Base-by-base conservation (phyloP, 2,113 vertebrate species). In the Phyllostomus discolor region DNA sequence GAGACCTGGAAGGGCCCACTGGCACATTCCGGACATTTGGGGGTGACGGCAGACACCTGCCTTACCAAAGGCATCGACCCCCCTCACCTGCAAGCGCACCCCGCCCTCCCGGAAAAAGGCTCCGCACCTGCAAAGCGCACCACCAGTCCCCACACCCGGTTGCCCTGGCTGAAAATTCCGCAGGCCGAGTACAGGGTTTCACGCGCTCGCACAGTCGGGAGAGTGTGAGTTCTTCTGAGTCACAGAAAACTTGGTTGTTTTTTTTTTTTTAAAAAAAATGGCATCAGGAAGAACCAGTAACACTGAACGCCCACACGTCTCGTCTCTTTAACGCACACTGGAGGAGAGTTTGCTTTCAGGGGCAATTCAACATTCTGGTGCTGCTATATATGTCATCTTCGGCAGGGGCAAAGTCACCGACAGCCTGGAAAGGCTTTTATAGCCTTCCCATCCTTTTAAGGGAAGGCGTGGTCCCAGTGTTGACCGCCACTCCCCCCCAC, bases 251-350 rank as follows among this genome's bases (percentile, higher is more conserved):
- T 95, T 31, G 80, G 72, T 98, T n/a, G n/a, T n/a, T n/a, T n/a
- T n/a, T n/a, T n/a, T n/a, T n/a, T n/a, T n/a, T n/a, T 97, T 88
- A 97, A 98, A 98, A 97, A 96, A 97, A 96, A 98, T 91, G 97
- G 95, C 97, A 97, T 96, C 97, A 98, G 97, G 98, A 98, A 98
- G 96, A 97, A 97, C 94, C 96, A 96, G 96, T 91, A 97, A 97
- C 95, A 91, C 91, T 91, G 88, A 96, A 97, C 85, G 35, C 98
- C 98, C 97, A 97, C 96, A 85, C 0, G 66, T 97, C 96, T 95
- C 64, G 17, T 97, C 95, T 97, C 97, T 97, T 95, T 92, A 97
- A 97, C 96, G 97, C 96, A 95, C 95, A 52, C 75, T 46, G 95
- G 95, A 94, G 90, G 92, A 10, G 82, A 91, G 96, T 87, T 89